Evolutionary conservation across 2,888 invertebrate genomes (phyloP), one percentile per base, ranked within the genome.

Genomic region (Synergus laeviventris): DNA sequence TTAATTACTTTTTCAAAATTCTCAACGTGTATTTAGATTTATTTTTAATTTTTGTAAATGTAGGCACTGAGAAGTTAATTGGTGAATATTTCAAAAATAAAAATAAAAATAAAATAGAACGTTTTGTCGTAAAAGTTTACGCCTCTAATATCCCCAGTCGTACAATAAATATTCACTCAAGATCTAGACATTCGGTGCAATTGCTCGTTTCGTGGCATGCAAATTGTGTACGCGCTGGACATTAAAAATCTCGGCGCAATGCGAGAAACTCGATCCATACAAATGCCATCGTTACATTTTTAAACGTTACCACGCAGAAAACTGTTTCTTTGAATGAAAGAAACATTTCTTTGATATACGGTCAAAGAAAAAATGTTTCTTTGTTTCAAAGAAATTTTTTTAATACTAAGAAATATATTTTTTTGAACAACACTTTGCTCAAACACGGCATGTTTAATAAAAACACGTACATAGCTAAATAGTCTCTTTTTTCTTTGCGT

Each of bases 271-370:
- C 45, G 70, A 70, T 70, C 49, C 70, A n/a, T n/a, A 18, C 16
- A 54, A 49, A n/a, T 70, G 36, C 70, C 49, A 70, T 70, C 49
- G 70, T 70, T 70, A 70, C 70, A 54, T 70, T 70, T 36, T 54
- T 70, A 12, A 54, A 70, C 31, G 45, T 70, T 36, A n/a, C n/a
- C n/a, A n/a, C n/a, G n/a, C n/a, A n/a, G n/a, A n/a, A n/a, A n/a
- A n/a, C n/a, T n/a, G n/a, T n/a, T n/a, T n/a, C n/a, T n/a, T n/a
- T n/a, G n/a, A n/a, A n/a, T n/a, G n/a, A n/a, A n/a, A n/a, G n/a
- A n/a, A n/a, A n/a, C n/a, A n/a, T n/a, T n/a, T n/a, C n/a, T n/a
- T n/a, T n/a, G n/a, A n/a, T n/a, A n/a, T n/a, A n/a, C n/a, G n/a
- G n/a, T n/a, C n/a, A n/a, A n/a, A n/a, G n/a, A n/a, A n/a, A n/a